These are phyloP conservation scores for Musca vetustissima DNA, from an alignment of 1,140 invertebrate genomes.

Conservation along the genomic window DNA sequence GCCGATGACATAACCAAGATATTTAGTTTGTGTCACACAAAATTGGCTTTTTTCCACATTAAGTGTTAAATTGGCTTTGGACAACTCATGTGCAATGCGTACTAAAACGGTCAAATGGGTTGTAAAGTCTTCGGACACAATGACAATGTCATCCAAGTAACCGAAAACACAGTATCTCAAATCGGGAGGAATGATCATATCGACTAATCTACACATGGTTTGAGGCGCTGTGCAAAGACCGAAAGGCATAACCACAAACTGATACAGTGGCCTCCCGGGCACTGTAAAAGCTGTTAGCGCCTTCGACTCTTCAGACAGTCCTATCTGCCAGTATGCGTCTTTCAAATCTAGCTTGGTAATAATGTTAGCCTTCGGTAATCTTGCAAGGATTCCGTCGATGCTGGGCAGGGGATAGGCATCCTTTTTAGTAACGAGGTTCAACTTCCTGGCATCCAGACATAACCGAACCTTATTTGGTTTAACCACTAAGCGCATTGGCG, in stretches of 20 bases:
- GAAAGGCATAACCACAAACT: constrained; percentile 53
- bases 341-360: constrained; percentile 42
- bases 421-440: constrained; percentile 33
- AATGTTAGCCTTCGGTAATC: constrained; percentile 22
- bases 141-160: constrained; percentile 27
- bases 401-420: constrained; percentile 34
- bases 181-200: constrained; percentile 50
- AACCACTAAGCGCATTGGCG: constrained; percentile 33
- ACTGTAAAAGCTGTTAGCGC: constrained; percentile 27
- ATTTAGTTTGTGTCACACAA: constrained; percentile 33
- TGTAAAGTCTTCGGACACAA: constrained; percentile 21
- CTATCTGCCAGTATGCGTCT: constrained; percentile 48
- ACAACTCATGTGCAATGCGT: constrained; percentile 33
- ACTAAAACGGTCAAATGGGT: constrained; percentile 3
- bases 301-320: constrained; percentile 33
- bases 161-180: constrained; percentile 31
- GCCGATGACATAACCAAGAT: constrained; percentile 26
- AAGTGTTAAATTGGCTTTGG: constrained; percentile 53
- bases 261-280: constrained; percentile 31
- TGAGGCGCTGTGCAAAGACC: constrained; percentile 31
- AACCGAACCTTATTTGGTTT: constrained; percentile 41
- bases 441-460: constrained; percentile 43
- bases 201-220: constrained; percentile 21
- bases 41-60: constrained; percentile 57
- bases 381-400: constrained; percentile 31